Conservation (phyloP, 2,888 invertebrate species). For the Apamea anceps region DNA sequence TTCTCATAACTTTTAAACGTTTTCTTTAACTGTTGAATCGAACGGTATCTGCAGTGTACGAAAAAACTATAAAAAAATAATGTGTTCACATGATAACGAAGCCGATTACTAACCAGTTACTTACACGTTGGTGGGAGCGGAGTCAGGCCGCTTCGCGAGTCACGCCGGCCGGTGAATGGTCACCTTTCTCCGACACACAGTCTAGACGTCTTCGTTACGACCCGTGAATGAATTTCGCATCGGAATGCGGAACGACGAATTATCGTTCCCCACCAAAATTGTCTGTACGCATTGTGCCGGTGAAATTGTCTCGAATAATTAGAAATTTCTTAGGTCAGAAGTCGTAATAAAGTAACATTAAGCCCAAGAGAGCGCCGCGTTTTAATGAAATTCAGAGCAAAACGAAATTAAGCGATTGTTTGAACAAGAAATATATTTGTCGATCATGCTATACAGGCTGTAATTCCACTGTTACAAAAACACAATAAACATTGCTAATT, state of each 20-base stretch:
- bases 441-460: constrained; percentile 22
- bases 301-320: constrained; percentile 82
- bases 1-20: constrained; percentile 40
- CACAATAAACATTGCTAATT: constrained; percentile 26
- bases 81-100: constrained; percentile 62
- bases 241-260: constrained; percentile 89
- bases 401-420: constrained; percentile 23
- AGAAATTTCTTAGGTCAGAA: constrained; percentile 73
- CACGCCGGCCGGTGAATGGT: constrained; percentile 86
- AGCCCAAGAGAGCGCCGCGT: constrained; percentile 42
- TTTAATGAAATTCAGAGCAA: constrained; percentile 58
- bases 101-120: constrained; percentile 75
- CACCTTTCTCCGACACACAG: constrained; percentile 90
- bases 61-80: constrained; percentile 47
- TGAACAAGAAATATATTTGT: constrained; percentile 42
- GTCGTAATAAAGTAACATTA: constrained; percentile 62
- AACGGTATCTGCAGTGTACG: constrained; percentile 52
- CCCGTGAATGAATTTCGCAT: constrained; percentile 88
- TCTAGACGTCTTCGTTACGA: constrained; percentile 87
- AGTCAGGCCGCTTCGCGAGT: constrained; percentile 75
- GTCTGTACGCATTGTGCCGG: constrained; percentile 76
- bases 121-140: constrained; percentile 81
- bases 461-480: constrained; percentile 25
- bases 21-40: constrained; percentile 44
- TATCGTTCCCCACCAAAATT: constrained; percentile 81